Evolutionary conservation across 2,797 vertebrate species (phyloP).

Genomic region (Bradypodion pumilum): DNA sequence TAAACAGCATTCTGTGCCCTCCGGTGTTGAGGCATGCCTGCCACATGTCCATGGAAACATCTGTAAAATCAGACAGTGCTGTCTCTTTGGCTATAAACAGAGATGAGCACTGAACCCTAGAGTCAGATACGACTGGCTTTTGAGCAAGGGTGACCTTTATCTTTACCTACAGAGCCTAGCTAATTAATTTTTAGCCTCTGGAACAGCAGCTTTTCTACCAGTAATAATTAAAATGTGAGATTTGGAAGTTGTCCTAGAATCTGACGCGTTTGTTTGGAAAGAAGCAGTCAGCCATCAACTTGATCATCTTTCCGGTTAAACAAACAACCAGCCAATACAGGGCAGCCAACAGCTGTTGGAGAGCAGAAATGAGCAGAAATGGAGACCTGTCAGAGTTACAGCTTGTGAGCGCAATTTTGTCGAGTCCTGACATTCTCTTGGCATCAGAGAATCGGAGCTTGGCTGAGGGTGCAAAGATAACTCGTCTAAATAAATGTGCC

Average conservation of each 20-base stretch:
- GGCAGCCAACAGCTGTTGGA: conserved; percentile 35
- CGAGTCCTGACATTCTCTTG: conserved; percentile 55
- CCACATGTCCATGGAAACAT: too few relatives aligned
- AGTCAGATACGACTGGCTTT: too few relatives aligned
- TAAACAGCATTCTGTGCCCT: too few relatives aligned
- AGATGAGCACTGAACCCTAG: too few relatives aligned
- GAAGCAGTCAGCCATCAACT: conserved; percentile 30
- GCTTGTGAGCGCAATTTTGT: conserved; percentile 34
- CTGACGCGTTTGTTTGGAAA: not conserved
- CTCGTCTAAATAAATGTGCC: conserved; percentile 65
- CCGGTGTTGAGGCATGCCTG: too few relatives aligned
- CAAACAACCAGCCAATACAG: not conserved
- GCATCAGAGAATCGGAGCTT: conserved; percentile 49
- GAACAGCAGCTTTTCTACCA: not conserved
- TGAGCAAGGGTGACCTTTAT: too few relatives aligned
- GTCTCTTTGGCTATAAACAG: too few relatives aligned
- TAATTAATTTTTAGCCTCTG: not conserved
- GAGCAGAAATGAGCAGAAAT: conserved; percentile 23
- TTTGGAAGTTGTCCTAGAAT: conserved; percentile 25
- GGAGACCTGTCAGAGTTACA: conserved; percentile 28
- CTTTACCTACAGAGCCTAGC: not conserved
- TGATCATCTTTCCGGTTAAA: conserved; percentile 46
- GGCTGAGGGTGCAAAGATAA: conserved; percentile 58
- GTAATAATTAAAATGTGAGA: not conserved
- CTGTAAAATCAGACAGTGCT: too few relatives aligned